Conservation (phyloP, 2,113 vertebrate species). For the Machaerirhynchus nigripectus region DNA sequence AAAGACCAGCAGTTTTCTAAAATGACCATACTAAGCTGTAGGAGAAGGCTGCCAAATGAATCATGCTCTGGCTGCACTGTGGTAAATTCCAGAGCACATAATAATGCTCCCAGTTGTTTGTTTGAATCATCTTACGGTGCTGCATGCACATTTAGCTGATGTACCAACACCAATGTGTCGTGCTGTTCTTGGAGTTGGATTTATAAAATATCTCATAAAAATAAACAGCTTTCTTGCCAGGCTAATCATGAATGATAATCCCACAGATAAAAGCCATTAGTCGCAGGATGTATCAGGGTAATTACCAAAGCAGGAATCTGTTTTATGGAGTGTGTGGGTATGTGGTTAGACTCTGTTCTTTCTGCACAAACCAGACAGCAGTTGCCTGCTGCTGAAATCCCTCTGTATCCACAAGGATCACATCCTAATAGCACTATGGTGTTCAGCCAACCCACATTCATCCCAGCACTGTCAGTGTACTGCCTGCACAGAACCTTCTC, state of each 20-base stretch:
- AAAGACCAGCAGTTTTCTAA: not conserved
- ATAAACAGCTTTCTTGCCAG: constrained; percentile 13
- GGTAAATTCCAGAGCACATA: not conserved
- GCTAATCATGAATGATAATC: not conserved
- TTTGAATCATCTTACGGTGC: constrained; percentile 4
- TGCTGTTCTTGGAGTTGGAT: not conserved
- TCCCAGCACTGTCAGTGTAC: not conserved
- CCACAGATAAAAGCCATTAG: constrained; percentile 45
- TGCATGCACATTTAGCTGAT: constrained; percentile 27
- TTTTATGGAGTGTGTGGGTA: not conserved
- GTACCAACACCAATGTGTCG: constrained; percentile 14
- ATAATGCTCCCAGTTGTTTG: constrained; percentile 38
- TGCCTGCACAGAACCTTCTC: not conserved
- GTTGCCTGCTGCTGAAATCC: not conserved
- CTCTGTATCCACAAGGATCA: not conserved
- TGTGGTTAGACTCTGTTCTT: not conserved
- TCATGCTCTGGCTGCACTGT: not conserved
- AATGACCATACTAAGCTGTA: not conserved
- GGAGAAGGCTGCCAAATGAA: constrained; percentile 12
- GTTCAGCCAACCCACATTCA: not conserved
- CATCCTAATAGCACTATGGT: not conserved
- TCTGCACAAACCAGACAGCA: not conserved
- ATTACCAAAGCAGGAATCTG: not conserved
- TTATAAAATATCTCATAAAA: constrained; percentile 19
- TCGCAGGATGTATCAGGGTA: not conserved